Evolutionary conservation across 2,113 vertebrate species (phyloP).

Genomic region (Phylloscopus trochiloides): DNA sequence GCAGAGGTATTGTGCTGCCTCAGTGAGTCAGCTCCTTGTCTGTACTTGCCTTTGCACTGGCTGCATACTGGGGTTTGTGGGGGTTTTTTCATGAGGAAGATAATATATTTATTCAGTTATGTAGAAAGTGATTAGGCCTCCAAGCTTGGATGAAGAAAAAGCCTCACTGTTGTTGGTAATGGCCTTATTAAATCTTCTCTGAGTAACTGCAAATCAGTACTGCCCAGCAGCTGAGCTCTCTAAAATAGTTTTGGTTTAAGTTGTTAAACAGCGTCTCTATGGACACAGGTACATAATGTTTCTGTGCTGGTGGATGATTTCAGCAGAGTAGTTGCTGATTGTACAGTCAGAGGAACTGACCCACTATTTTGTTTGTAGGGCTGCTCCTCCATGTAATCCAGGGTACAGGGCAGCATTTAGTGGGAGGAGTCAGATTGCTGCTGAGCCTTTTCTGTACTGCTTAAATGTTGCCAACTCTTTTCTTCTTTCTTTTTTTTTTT

Average conservation of each 20-base stretch:
- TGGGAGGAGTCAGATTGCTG: not conserved
- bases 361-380: not conserved
- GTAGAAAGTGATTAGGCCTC: not conserved
- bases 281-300: not conserved
- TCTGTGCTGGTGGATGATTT: slow-evolving; percentile 18
- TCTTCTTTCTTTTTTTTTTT: not conserved
- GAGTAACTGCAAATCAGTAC: not conserved
- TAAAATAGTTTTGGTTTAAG: not conserved
- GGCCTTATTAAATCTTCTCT: not conserved
- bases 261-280: not conserved
- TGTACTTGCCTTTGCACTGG: not conserved
- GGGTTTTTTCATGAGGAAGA: not conserved
- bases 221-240: slow-evolving; percentile 32
- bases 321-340: not conserved
- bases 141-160: not conserved
- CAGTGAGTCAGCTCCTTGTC: slow-evolving; percentile 36
- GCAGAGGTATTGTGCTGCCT: not conserved
- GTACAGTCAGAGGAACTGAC: not conserved
- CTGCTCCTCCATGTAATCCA: not conserved
- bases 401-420: not conserved
- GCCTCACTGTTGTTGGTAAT: not conserved
- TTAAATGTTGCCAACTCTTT: not conserved
- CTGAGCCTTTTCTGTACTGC: not conserved
- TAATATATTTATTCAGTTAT: slow-evolving; percentile 27
- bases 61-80: not conserved